phyloP scores from a whole-genome alignment of 2,113 vertebrate genomes.

The Serinus canaria region DNA sequence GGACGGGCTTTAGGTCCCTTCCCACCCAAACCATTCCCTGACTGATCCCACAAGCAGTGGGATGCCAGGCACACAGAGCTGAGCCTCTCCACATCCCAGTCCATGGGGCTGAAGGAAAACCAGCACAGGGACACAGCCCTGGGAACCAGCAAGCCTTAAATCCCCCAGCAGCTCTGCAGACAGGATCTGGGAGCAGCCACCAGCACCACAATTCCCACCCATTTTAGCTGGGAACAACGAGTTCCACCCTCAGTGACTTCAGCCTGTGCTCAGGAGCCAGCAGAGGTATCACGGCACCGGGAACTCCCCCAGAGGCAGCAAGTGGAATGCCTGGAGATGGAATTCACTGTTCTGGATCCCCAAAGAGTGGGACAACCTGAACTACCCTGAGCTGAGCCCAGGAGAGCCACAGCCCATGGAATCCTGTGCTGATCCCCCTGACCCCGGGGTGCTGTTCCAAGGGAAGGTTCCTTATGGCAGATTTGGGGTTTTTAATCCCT shows the following conservation, averaged over 20 bases:
- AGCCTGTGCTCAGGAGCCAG: background rate
- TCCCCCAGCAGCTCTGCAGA: background rate
- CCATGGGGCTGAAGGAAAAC: background rate
- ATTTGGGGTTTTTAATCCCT: background rate
- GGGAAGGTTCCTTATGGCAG: background rate
- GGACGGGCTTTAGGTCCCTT: too few relatives aligned
- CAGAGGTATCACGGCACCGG: rapidly evolving
- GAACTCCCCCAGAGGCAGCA: background rate
- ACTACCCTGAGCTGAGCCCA: background rate
- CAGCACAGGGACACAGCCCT: background rate
- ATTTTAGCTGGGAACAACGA: background rate
- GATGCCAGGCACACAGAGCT: background rate
- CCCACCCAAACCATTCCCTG: background rate
- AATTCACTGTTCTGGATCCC: background rate
- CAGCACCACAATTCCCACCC: background rate
- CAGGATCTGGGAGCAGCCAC: background rate
- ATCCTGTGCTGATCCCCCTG: background rate
- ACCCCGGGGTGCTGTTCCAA: background rate
- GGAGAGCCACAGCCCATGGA: background rate
- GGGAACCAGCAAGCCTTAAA: background rate
- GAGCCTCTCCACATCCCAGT: background rate
- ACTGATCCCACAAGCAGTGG: background rate
- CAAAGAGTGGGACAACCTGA: background rate
- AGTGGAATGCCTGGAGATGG: background rate
- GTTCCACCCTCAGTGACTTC: background rate